Evolutionary conservation across 2,888 invertebrate genomes (phyloP), one percentile per base, ranked within the genome.

Genomic region (Formica aserva): DNA sequence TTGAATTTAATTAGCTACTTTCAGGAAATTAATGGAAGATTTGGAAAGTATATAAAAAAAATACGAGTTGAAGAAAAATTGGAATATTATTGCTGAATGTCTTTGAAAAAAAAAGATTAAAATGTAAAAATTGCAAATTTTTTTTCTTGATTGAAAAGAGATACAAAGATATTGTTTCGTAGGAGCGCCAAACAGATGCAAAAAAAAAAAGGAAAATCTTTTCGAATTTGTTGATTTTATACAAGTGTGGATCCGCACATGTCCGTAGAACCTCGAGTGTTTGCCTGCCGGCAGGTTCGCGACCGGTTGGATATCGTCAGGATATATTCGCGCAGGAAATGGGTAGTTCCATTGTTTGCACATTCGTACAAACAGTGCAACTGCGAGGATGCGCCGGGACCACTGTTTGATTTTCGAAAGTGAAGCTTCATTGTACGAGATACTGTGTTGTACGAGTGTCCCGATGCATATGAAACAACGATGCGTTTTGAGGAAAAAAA

Each of bases 401-500:
- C 90, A 86, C 91, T 93, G 91, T 93, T 93, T 93, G 93, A 92
- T 92, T 93, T 93, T 92, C 92, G 92, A 93, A 93, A 93, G 92
- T 92, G 91, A 92, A 92, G 88, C 90, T 89, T 86, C 87, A 90
- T 90, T 90, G 90, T 90, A 85, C 78, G 78, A 60, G 78, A 80
- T 80, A 80, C 60, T 69, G 69, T 26, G 78, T 26, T 45, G 60
- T 57, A 69, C 78, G 78, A 69, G 32, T 60, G 78, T 80, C 35
- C 78, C 78, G 78, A 48, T 80, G 78, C 45, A 69, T 78, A 80
- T 80, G 78, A 80, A 69, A 69, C 71, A 80, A 80, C 60, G 71
- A 62, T 60, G 60, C 78, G 60, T 80, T 71, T 45, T 35, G 78
- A 26, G 71, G 41, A 22, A 26, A 26, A 71, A 67, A 52, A 45